Conservation (phyloP, 2,113 vertebrate species). For the Pavo muticus region DNA sequence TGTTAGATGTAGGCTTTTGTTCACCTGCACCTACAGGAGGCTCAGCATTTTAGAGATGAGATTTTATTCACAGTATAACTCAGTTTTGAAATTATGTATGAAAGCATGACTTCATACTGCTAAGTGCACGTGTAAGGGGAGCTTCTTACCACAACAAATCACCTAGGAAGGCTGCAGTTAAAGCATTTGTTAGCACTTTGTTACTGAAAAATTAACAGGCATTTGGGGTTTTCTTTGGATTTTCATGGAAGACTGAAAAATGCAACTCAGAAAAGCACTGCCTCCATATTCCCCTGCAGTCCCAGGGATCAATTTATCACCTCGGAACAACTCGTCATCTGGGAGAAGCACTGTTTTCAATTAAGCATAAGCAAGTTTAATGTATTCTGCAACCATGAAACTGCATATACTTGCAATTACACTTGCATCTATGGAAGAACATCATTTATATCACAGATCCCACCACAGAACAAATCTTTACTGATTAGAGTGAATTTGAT, state of each 20-base stretch:
- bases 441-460: neutral
- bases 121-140: neutral
- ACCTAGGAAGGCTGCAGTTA: neutral
- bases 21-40: neutral
- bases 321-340: neutral
- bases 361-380: neutral
- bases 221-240: neutral
- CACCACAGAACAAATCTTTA: neutral
- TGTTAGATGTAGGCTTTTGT: constrained; percentile 15
- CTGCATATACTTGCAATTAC: neutral
- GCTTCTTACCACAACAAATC: neutral
- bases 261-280: neutral
- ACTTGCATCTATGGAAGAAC: neutral
- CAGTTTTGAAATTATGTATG: neutral
- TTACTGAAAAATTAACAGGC: neutral
- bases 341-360: neutral
- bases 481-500: neutral
- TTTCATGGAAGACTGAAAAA: constrained; percentile 2
- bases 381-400: neutral
- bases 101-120: neutral
- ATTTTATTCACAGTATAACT: neutral
- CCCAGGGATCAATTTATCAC: neutral
- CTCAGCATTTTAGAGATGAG: neutral
- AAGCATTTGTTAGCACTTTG: neutral
- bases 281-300: neutral